Evolutionary conservation across 2,113 vertebrate genomes (phyloP).

Genomic region (Silurus asotus): DNA sequence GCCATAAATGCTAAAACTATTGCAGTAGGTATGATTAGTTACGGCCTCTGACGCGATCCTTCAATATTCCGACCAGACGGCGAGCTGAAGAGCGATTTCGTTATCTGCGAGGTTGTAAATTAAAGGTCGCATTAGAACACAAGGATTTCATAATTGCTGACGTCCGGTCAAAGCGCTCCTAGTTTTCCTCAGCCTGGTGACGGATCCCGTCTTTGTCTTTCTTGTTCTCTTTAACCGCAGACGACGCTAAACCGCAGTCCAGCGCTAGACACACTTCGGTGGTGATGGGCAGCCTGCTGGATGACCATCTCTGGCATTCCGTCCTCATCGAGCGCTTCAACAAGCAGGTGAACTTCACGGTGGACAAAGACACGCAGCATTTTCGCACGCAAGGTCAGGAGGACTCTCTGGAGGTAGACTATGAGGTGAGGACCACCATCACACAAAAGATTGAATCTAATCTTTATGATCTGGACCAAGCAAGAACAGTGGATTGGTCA

Average conservation of each 20-base stretch:
- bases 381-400: slow-evolving; percentile 79
- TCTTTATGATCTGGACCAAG: neutral
- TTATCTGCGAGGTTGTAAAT: neutral
- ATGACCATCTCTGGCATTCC: slow-evolving; percentile 86
- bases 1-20: too few relatives aligned
- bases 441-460: neutral
- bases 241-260: slow-evolving; percentile 77
- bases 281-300: slow-evolving; percentile 82
- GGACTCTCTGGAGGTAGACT: slow-evolving; percentile 83
- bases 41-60: too few relatives aligned
- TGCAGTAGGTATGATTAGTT: too few relatives aligned
- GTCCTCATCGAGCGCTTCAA: slow-evolving; percentile 84
- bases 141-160: neutral
- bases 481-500: neutral
- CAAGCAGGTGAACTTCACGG: slow-evolving; percentile 85
- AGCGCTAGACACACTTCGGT: slow-evolving; percentile 66
- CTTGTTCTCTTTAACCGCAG: slow-evolving; percentile 57
- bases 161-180: neutral
- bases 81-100: too few relatives aligned
- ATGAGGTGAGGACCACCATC: slow-evolving; percentile 75
- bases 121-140: neutral
- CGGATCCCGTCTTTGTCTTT: neutral
- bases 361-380: slow-evolving; percentile 81
- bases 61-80: too few relatives aligned
- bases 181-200: neutral